phyloP scores from a whole-genome alignment of 2,113 vertebrate genomes.

The Albula goreensis region DNA sequence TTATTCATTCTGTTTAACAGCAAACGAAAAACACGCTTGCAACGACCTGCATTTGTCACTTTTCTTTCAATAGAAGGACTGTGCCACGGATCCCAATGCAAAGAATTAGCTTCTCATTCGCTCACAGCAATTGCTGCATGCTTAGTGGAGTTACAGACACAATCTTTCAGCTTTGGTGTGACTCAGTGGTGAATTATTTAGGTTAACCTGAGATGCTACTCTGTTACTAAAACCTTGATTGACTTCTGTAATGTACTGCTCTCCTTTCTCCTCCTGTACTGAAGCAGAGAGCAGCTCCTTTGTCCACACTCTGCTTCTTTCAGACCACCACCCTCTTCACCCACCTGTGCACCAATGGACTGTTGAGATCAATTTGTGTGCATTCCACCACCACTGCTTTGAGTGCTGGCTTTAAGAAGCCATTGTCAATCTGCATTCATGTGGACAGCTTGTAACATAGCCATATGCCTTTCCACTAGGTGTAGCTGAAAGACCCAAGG shows the following conservation, averaged over 20 bases:
- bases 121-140: not conserved
- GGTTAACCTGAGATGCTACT: not conserved
- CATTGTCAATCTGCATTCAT: conserved; percentile 7
- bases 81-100: too few relatives aligned
- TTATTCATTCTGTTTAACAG: too few relatives aligned
- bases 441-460: conserved; percentile 23
- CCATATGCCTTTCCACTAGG: conserved; percentile 65
- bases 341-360: too few relatives aligned
- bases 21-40: too few relatives aligned
- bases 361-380: not conserved
- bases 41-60: too few relatives aligned
- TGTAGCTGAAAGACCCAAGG: conserved; percentile 72
- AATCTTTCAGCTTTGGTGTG: not conserved
- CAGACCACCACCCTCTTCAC: too few relatives aligned
- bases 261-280: not conserved
- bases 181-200: conserved; percentile 4
- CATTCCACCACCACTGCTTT: not conserved
- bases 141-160: not conserved
- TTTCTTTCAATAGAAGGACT: too few relatives aligned
- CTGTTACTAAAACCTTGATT: not conserved
- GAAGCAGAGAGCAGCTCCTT: not conserved
- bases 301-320: too few relatives aligned
- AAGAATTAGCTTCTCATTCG: too few relatives aligned
- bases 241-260: not conserved
- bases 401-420: not conserved